Conservation (phyloP, 2,113 vertebrate genomes). For the Sander lucioperca region DNA sequence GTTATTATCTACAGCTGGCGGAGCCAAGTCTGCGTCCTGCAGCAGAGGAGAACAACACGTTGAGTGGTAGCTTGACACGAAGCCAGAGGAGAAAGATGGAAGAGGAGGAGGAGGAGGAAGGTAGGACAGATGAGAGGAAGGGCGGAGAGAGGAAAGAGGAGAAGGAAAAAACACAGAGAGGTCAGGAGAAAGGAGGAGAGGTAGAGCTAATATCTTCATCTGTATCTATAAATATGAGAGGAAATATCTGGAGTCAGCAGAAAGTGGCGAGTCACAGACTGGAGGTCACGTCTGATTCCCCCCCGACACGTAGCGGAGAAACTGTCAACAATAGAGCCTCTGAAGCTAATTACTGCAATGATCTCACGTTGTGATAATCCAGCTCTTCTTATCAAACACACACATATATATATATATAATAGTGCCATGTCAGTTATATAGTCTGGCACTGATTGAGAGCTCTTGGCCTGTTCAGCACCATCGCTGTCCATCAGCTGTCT, state of each 20-base stretch:
- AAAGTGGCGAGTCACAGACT: neutral
- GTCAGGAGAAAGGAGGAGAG: conserved; percentile 1
- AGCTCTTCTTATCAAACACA: too few relatives aligned
- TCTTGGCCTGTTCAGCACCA: too few relatives aligned
- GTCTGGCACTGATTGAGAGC: too few relatives aligned
- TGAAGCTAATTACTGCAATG: too few relatives aligned
- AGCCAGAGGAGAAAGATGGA: conserved; percentile 40
- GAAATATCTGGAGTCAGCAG: neutral
- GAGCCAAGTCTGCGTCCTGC: conserved; percentile 61
- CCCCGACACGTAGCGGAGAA: too few relatives aligned
- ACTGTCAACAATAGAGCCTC: too few relatives aligned
- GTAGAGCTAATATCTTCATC: neutral
- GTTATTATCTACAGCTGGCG: conserved; percentile 53
- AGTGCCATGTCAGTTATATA: too few relatives aligned
- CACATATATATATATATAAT: too few relatives aligned
- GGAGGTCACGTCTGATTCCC: too few relatives aligned
- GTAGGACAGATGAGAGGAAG: conserved; percentile 7
- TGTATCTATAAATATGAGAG: neutral
- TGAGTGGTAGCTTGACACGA: conserved; percentile 40
- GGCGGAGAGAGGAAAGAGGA: conserved; percentile 12
- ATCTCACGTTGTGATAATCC: too few relatives aligned
- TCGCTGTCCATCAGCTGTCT: too few relatives aligned
- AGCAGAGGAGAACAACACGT: conserved; percentile 38
- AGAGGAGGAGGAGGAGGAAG: neutral
- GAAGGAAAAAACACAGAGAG: neutral